These are phyloP conservation scores for Tribolium castaneum DNA, from an alignment of 1,140 invertebrate species.

Conservation along the genomic window DNA sequence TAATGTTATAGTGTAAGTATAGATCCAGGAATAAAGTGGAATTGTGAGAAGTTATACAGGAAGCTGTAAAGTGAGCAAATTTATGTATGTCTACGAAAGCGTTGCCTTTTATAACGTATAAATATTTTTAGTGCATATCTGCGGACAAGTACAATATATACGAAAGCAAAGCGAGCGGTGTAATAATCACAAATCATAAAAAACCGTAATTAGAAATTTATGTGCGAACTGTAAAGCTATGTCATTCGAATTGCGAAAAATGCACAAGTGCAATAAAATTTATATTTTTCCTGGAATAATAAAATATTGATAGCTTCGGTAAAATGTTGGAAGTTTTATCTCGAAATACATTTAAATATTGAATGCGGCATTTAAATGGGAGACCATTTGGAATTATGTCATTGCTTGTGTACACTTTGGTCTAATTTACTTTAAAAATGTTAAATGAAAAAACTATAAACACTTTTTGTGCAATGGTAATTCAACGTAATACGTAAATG, in stretches of 20 bases:
- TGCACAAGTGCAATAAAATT: background rate
- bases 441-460: no score
- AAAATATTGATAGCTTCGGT: background rate
- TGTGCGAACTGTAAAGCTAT: no score
- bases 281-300: background rate
- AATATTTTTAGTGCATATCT: background rate
- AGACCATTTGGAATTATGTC: background rate
- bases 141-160: background rate
- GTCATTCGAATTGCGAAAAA: background rate
- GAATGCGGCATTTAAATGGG: background rate
- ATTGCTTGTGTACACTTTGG: background rate
- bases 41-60: constrained; percentile 13
- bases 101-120: constrained; percentile 3
- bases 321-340: background rate
- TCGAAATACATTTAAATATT: background rate
- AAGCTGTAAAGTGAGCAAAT: constrained; percentile 4
- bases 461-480: no score
- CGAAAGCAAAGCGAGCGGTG: background rate
- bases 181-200: background rate
- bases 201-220: no score
- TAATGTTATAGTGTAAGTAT: background rate
- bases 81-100: background rate
- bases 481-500: no score
- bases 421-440: background rate
- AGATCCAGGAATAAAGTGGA: background rate